phyloP scores from a whole-genome alignment of 2,113 vertebrate genomes.

The Chaetura pelagica region DNA sequence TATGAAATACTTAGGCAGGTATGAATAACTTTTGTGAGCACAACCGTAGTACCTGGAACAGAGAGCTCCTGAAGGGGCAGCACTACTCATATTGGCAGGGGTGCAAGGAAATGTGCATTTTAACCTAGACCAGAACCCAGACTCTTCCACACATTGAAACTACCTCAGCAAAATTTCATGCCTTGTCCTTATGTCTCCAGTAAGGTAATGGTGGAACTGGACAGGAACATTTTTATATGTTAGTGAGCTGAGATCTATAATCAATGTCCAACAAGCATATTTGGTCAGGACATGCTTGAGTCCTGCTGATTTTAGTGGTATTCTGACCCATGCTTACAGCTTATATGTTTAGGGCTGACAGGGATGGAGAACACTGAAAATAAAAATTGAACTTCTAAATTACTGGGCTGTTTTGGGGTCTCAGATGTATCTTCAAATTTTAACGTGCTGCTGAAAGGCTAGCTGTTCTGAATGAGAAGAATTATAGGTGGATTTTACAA shows the following conservation, averaged over 20 bases:
- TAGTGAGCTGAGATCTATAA: neutral
- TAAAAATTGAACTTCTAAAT: neutral
- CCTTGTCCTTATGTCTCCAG: neutral
- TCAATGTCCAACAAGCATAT: neutral
- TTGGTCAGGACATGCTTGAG: neutral
- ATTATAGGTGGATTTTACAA: neutral
- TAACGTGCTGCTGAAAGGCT: neutral
- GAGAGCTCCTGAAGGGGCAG: neutral
- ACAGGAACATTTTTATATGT: neutral
- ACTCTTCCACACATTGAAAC: neutral
- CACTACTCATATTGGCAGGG: neutral
- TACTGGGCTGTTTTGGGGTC: neutral
- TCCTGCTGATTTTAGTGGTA: neutral
- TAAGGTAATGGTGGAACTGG: neutral
- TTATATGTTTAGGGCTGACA: neutral
- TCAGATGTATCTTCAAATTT: neutral
- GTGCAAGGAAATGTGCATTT: neutral
- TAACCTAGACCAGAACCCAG: neutral
- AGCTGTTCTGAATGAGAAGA: neutral
- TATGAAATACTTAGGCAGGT: neutral
- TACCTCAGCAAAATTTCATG: neutral
- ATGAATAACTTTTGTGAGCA: constrained; percentile 1
- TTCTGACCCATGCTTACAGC: neutral
- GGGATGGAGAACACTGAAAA: neutral
- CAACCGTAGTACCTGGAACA: neutral